Evolutionary conservation across 2,113 vertebrate species (phyloP).

Genomic region (Sylvietta virens): DNA sequence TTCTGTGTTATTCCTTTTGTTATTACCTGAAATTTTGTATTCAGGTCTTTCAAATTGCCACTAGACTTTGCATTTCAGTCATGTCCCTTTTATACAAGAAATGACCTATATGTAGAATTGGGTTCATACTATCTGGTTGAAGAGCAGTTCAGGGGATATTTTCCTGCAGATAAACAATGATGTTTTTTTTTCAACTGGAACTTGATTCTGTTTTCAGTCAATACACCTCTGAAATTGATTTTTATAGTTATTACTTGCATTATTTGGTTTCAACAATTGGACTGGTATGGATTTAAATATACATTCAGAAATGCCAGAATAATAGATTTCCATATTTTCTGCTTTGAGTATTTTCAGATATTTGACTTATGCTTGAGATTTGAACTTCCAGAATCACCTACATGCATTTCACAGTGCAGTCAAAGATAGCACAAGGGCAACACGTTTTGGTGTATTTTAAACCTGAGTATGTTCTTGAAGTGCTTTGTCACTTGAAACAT

Average conservation of each 20-base stretch:
- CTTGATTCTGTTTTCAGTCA: not conserved
- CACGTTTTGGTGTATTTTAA: slow-evolving; percentile 46
- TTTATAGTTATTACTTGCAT: not conserved
- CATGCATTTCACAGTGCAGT: not conserved
- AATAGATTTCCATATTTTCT: not conserved
- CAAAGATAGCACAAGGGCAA: slow-evolving; percentile 38
- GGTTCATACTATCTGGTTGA: not conserved
- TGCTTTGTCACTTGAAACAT: slow-evolving; percentile 43
- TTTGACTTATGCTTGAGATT: not conserved
- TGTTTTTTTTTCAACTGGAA: not conserved
- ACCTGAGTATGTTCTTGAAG: slow-evolving; percentile 15
- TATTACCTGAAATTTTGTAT: not conserved
- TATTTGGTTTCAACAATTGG: not conserved
- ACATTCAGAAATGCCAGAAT: not conserved
- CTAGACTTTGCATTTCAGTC: not conserved
- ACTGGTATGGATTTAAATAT: not conserved
- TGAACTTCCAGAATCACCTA: not conserved
- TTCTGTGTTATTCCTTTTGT: not conserved
- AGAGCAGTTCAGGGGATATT: not conserved
- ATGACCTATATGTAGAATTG: not conserved
- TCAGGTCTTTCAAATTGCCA: not conserved
- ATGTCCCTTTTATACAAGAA: not conserved
- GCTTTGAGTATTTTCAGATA: not conserved
- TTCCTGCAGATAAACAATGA: not conserved
- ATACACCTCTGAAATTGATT: not conserved